A percentile compares a stretch with the other conserved stretches of the same genome.
phyloP scores from a whole-genome alignment of 2,113 vertebrate species.

The Scartelaos histophorus region DNA sequence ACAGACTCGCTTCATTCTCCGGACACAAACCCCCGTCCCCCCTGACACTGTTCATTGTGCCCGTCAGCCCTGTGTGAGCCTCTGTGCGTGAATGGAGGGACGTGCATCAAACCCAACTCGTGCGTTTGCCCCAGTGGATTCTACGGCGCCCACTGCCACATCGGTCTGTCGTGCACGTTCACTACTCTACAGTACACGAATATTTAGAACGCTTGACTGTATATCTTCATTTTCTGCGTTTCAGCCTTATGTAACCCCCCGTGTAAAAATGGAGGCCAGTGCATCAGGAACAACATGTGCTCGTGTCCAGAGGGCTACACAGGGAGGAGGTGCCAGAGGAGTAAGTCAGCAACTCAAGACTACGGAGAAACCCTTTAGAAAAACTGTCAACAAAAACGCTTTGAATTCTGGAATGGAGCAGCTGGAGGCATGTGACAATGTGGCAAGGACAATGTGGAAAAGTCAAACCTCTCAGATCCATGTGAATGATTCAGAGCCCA shows the following conservation, averaged over 20 bases:
- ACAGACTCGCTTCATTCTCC: slow-evolving; percentile 3
- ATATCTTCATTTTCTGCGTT: background rate
- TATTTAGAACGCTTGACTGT: background rate
- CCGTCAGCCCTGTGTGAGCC: slow-evolving; percentile 84
- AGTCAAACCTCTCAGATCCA: too few relatives aligned
- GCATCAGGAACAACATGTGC: slow-evolving; percentile 89
- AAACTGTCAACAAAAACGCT: too few relatives aligned
- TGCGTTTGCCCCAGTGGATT: slow-evolving; percentile 89
- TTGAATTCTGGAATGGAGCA: too few relatives aligned
- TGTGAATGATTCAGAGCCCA: too few relatives aligned
- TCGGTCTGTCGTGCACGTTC: slow-evolving; percentile 73
- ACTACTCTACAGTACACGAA: too few relatives aligned
- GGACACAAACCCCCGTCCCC: background rate
- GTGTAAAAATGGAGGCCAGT: slow-evolving; percentile 91
- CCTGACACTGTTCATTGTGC: background rate
- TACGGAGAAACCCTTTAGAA: too few relatives aligned
- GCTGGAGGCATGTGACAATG: too few relatives aligned
- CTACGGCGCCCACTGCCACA: slow-evolving; percentile 89
- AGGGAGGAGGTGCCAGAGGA: slow-evolving; percentile 87
- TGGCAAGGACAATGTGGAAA: too few relatives aligned
- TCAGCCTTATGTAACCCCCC: slow-evolving; percentile 88
- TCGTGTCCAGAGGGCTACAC: slow-evolving; percentile 84
- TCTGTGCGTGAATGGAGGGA: slow-evolving; percentile 89
- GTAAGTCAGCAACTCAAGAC: slow-evolving; percentile 79
- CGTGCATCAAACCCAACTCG: slow-evolving; percentile 82